A percentile compares a stretch with the other conserved stretches of the same genome.
Conservation (phyloP, 2,113 vertebrate species). For the human region GRCh38 chr4:83080501-83081000, state of each 20-base stretch:
- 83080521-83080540: not conserved
- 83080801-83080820: too few species aligned
- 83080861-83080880: not conserved
- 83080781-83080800: not conserved
- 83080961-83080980: not conserved
- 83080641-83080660: not conserved
- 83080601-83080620: not conserved
- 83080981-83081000: not conserved
- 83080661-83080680: not conserved
- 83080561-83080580: not conserved
- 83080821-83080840: not conserved
- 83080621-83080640: not conserved
- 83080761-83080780: not conserved
- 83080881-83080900: not conserved
- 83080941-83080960: not conserved
- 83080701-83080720: not conserved
- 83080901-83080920: not conserved
- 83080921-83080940: not conserved
- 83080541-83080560: not conserved
- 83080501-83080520: not conserved
- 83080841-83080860: not conserved
- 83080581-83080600: not conserved
- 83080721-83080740: not conserved
- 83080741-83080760: not conserved
- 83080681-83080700: not conserved